Evolutionary conservation across 2,113 vertebrate genomes (phyloP), one percentile per base, ranked within the genome.

Genomic region (Oryzias celebensis): DNA sequence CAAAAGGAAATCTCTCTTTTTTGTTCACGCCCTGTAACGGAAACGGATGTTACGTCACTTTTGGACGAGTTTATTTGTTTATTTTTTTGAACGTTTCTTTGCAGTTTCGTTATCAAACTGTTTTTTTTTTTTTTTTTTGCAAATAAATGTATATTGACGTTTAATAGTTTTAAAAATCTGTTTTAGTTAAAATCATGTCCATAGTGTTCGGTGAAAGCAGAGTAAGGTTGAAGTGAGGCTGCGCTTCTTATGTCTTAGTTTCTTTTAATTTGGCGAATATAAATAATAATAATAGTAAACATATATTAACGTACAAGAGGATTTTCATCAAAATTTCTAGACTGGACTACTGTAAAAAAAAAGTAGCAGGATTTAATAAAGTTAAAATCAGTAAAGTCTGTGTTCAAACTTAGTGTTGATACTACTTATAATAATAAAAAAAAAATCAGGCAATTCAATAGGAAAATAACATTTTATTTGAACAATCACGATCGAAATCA

Each of bases 391-490:
- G 36, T 36, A 20, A 20, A 20, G 20, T 20, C 20, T 20, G 36
- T 36, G 7, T 36, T 36, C 3, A 36, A 36, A 36, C 36, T 36
- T 36, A 36, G 31, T 36, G 8, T 36, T 36, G 47, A 7, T 20
- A 20, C 5, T 48, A 20, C 16, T 48, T 1, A 48, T 48, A 47
- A 47, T 47, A 4, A 20, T 48, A 48, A 18, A 4, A 48, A 20
- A 18, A 17, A 48, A 64, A 28, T 14, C 14, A 63, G 7, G 28
- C 2, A 2, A 53, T 52, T 12, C 58, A n/a, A 51, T 84, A 77
- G 56, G 77, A 89, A 86, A 86, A 86, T 80, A 87, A 44, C 28
- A 46, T 61, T 88, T 87, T 86, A 85, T 85, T 87, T 57, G 2
- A 87, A 77, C 75, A 83, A 72, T 71, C 47, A 46, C 65, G 47